Evolutionary conservation across 2,888 invertebrate genomes (phyloP), one percentile per base, ranked within the genome.

Genomic region (Rhorus exstirpatorius): DNA sequence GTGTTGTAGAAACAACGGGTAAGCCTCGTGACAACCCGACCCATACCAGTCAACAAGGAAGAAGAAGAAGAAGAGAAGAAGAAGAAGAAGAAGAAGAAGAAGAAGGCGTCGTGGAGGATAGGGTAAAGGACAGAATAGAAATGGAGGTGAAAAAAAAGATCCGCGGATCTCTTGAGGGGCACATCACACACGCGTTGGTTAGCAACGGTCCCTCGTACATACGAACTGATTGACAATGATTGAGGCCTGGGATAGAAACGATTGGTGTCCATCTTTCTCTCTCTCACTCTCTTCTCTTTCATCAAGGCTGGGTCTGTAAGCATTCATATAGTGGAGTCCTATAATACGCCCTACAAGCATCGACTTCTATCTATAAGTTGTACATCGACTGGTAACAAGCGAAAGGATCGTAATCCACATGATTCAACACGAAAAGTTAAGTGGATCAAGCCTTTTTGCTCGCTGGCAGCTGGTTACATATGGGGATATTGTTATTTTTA

Each of bases 201-300:
- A 77, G 78, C 89, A 90, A 90, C 90, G 89, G 90, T 90, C 87
- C 87, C 86, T 87, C 86, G 87, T 88, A 83, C 24, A 41, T 41
- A 65, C 86, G 86, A 88, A 87, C 86, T 88, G 89, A 90, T 89
- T 90, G 89, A 89, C 89, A 89, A 88, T 88, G 89, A 90, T 89
- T 90, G 89, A 90, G 86, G 83, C 86, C 85, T 86, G 84, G 79
- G 85, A 81, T 83, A 81, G 84, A 78, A 83, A 84, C 79, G 83
- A 83, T 81, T 84, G 51, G 58, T 58, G 26, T 71, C 44, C 68
- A 44, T 79, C 44, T 71, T 72, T 60, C 65, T 71, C 41, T 14
- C 41, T 41, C 63, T 55, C 51, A 17, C 46, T 44, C 49, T 49
- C 19, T 12, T 26, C 44, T 79, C 72, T 71, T 44, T 67, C 1